Evolutionary conservation across 2,888 invertebrate genomes (phyloP), one percentile per base, ranked within the genome.

Genomic region (Cheilosia impressa): DNA sequence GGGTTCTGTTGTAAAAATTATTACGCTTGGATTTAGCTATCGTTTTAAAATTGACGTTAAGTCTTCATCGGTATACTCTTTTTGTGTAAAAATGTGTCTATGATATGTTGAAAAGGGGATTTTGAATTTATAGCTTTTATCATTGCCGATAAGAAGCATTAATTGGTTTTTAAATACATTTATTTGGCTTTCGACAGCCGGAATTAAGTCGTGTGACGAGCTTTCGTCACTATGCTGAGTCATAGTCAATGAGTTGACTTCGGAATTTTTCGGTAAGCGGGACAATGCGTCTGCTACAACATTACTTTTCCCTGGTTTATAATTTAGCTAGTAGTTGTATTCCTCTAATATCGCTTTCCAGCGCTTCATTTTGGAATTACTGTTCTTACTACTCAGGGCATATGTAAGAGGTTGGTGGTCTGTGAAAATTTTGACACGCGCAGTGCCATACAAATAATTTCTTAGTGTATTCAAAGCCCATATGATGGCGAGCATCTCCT

Each of bases 261-360:
- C 17, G 5, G 41, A 53, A 41, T 34, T 38, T 13, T 31, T 38
- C 3, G 73, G 63, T 19, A 41, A 4, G 6, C 73, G 34, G 5
- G 80, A 75, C 1, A 81, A 19, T 31, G 80, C 68, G 24, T 81
- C 68, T 6, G 68, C 68, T 4, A 73, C 72, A 2, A 75, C 68
- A 17, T 72, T 87, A 41, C 72, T 87, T 19, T 58, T 79, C 3
- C 65, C 65, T 13, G 58, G 71, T 7, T 55, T 79, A 19, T 15
- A 71, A 50, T 53, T 52, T 4, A 24, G 60, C 5, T 27, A 7
- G 7, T 9, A 9, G 31, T 31, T 9, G 9, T 31, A 31, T 9
- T 31, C 31, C 9, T 31, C 31, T 1, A 31, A 9, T 2, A 31
- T 31, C 1, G 31, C 31, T 31, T 31, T 31, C 31, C 31, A 31